These are phyloP conservation scores for Syncerus caffer DNA, from an alignment of 2,797 vertebrate genomes.

Conservation along the genomic window DNA sequence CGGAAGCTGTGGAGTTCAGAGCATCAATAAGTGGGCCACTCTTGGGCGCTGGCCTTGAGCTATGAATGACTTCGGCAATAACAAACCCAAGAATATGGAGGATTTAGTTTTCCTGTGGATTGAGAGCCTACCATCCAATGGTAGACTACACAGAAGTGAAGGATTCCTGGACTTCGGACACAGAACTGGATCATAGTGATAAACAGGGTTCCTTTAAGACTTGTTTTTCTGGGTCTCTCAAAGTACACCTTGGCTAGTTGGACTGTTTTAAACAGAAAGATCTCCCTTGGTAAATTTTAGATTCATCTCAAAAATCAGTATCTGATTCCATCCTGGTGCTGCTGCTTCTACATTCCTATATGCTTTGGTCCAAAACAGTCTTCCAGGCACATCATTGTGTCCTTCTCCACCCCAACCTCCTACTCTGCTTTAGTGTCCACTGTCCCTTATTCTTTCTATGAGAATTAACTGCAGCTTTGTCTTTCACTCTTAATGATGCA, in stretches of 20 bases:
- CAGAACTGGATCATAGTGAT: neutral
- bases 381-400: neutral
- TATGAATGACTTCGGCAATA: neutral
- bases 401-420: neutral
- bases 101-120: neutral
- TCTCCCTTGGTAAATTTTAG: neutral
- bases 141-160: neutral
- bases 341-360: neutral
- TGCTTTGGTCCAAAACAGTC: neutral
- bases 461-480: neutral
- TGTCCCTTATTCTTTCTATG: neutral
- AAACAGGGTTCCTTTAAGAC: neutral
- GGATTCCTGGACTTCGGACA: neutral
- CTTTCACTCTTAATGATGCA: neutral
- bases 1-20: neutral
- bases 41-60: neutral
- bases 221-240: neutral
- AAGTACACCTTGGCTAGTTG: neutral
- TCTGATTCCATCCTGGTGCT: neutral
- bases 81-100: neutral
- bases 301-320: neutral
- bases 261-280: neutral
- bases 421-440: accelerated
- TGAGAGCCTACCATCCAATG: neutral
- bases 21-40: neutral